Evolutionary conservation across 2,113 vertebrate genomes (phyloP).

Genomic region (Sylvietta virens): DNA sequence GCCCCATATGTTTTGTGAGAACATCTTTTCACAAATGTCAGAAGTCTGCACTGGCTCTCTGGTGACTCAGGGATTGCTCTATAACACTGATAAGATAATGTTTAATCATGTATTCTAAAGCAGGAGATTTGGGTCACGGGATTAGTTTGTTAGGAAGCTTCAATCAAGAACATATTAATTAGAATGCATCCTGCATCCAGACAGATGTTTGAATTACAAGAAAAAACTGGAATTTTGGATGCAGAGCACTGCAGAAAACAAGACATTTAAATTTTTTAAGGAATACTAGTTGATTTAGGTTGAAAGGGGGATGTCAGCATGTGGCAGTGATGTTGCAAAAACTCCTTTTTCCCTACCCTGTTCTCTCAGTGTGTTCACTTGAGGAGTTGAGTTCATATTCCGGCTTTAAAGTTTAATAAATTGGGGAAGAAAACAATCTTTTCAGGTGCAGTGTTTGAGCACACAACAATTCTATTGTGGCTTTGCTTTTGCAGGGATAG

Average conservation of each 20-base stretch:
- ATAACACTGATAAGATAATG: background rate
- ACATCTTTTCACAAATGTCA: background rate
- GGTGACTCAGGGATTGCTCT: constrained; percentile 24
- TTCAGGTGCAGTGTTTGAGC: background rate
- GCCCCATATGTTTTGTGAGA: background rate
- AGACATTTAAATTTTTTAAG: background rate
- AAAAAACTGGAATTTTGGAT: background rate
- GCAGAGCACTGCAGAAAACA: background rate
- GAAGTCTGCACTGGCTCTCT: background rate
- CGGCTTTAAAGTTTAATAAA: background rate
- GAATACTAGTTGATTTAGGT: background rate
- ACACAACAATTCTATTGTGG: accelerated
- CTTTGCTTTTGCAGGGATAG: constrained; percentile 83
- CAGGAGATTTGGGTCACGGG: constrained; percentile 53
- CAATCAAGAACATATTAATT: constrained; percentile 38
- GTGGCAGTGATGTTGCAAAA: background rate
- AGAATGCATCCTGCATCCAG: background rate
- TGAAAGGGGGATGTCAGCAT: background rate
- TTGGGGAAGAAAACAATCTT: background rate
- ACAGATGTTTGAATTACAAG: background rate
- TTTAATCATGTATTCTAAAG: constrained; percentile 52
- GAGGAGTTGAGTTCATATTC: background rate
- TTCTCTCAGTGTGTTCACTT: background rate
- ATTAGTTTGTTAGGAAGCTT: constrained; percentile 58
- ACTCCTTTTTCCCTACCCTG: background rate